Base-by-base conservation (phyloP, 1,140 invertebrate species). In the Mycetomoellerius zeteki region DNA sequence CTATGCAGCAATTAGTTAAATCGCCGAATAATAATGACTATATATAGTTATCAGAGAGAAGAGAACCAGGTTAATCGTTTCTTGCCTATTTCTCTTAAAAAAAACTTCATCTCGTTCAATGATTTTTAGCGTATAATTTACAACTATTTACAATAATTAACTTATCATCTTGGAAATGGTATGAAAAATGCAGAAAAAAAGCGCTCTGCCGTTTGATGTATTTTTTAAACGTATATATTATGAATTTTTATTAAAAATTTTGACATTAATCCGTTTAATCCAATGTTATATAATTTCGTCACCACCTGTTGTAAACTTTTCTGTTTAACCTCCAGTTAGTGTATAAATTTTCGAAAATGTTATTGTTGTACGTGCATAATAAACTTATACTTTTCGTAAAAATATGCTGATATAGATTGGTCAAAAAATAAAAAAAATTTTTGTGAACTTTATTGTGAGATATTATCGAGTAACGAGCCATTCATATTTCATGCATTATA, bases 11-110 rank as follows among this genome's bases (percentile, higher is more conserved):
- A 84, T 62, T 84, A 84, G 67, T 73, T 71, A 47, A 84, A 84
- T 84, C 80, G 80, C 69, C 80, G 80, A 84, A 84, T 30, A 73
- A 60, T 60, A 82, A 47, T 54, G 64, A 80, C 50, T 54, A 81
- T 24, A 69, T 43, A 60, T 84, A 73, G 19, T 50, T 60, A 60
- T 72, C 67, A 24, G 14, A 50, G 19, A 16, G n/a, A 73, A 47
- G 54, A 30, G 14, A 47, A 73, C n/a, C 67, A 73, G 30, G n/a
- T 64, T 73, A 62, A 24, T 60, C 52, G 16, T 73, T 73, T 84
- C 12, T 73, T 33, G 33, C n/a, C 54, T 82, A 24, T 54, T 84
- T 84, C 54, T 84, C 54, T 71, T 33, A 73, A 56, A 84, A 37
- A 73, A 56, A 84, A 37, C 52, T 75, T 58, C 37, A 33, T 56